Evolutionary conservation across 2,888 invertebrate genomes (phyloP), one percentile per base, ranked within the genome.

Genomic region (Cetonia aurata): DNA sequence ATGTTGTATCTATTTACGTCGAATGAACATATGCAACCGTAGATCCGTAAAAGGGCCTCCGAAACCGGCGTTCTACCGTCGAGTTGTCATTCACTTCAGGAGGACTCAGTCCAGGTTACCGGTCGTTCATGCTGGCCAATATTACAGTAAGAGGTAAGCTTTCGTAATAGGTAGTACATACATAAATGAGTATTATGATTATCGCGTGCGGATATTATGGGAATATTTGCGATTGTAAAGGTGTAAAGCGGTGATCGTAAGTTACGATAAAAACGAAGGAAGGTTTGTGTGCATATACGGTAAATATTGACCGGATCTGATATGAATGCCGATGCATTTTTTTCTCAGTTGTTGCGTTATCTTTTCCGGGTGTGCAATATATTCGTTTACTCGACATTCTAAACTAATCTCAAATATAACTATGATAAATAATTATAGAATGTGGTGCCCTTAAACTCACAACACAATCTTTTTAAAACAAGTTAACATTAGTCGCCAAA

Each of bases 131-230:
- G 71, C 68, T 71, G 50, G 42, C 71, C 42, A 68, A 71, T 52
- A 71, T 71, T 19, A 68, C 71, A 65, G 71, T 71, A 71, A 71
- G 71, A 67, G 71, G 71, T 12, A 31, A 15, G 17, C 42, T n/a
- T 56, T 33, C 55, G 33, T 56, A 33, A 10, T 37, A 37, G 10
- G 37, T 37, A n/a, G n/a, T n/a, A n/a, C n/a, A n/a, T n/a, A 8
- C 37, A 37, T 37, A 37, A 25, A 25, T 25, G 25, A 1, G 25
- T 37, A 33, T 33, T 33, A 33, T 3, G 2, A 37, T 6, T 37
- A 37, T 37, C 10, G 37, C 37, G 37, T 37, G 10, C 10, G 37
- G 37, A 37, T 37, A 37, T 37, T 8, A 37, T 37, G 37, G 37
- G 37, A 37, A 8, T 10, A 37, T 37, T 10, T 37, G 37, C 37